Base-by-base conservation (phyloP, 2,113 vertebrate species). In the Pachyramphus minor region DNA sequence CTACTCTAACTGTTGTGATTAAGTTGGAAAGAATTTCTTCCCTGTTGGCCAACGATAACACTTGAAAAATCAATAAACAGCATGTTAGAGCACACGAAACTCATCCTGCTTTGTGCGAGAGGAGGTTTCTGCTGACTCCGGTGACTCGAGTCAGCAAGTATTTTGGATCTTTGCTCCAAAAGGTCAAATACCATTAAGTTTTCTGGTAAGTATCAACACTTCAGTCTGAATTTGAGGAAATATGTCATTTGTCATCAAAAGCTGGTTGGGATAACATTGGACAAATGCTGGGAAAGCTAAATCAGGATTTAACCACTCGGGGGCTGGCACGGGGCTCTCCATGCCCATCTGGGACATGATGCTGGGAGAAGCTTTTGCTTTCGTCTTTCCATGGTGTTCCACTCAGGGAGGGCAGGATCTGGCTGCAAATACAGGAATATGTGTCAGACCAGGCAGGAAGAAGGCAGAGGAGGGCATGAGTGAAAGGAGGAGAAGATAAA, bases 21-120 rank as follows among this genome's bases (percentile, higher is more conserved):
- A 98, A 98, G 98, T 98, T 98, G 98, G 97, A 52, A 63, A 98
- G 97, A 97, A 98, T 98, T 98, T 98, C 96, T 96, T 97, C 98
- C 97, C 73, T 68, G 59, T 86, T 98, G 98, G 93, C 97, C 97
- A 97, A 97, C 80, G 94, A 98, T 98, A 98, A 98, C 98, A 98
- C 63, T 90, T 3, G 28, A 95, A 83, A 97, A 97, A 98, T 98
- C 98, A 98, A 98, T 98, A 98, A 98, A 97, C 96, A 97, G 94
- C 50, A 17, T 97, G 97, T 77, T 87, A 96, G 96, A 97, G 96
- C 91, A 85, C 95, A 84, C 11, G 0, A 37, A 90, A 84, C 68
- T 87, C 91, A 72, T 96, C 88, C 44, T 71, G 78, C 55, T 42
- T 87, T 59, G 22, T 90, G 80, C 5, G 33, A 89, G 55, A 17